Evolutionary conservation across 2,797 vertebrate species (phyloP), one percentile per base, ranked within the genome.

Genomic region (Syndactyla subalaris): DNA sequence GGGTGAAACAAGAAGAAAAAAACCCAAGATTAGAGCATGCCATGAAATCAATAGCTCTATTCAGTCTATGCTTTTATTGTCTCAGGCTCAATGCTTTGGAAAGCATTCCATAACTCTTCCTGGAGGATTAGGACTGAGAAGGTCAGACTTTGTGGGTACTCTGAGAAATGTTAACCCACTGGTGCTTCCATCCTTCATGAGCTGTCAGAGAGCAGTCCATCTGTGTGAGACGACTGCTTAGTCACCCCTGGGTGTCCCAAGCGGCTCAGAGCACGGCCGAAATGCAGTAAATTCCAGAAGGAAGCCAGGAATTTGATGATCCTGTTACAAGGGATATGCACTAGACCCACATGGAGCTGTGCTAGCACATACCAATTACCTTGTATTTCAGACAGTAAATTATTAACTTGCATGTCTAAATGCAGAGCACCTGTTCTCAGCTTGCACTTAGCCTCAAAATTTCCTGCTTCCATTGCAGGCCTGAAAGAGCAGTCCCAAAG

Each of bases 281-380:
- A 94, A 77, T 41, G 30, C 87, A 86, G 30, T 0, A 0, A 72
- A 95, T 94, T 95, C 88, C 92, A 93, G 54, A 13, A 92, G 43
- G 58, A 93, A 68, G 73, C 27, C 73, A 41, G 73, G 70, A 93
- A 95, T 93, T 61, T 55, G 70, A 88, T 68, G 41, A 95, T 78
- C 68, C 61, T 54, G 20, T 91, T 92, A 72, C 57, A 68, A 61
- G 52, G 41, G 45, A 54, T 43, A 20, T 18, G 54, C 46, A 43
- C 70, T 21, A 77, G 46, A 75, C 24, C 49, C 70, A 36, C 21
- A 63, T 6, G 61, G 74, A 79, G 76, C 55, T 91, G 61, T 41
- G 73, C 29, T 84, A 55, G 63, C 86, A 89, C 77, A 87, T 86
- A 89, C 51, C 54, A 41, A 62, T 45, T 93, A 81, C 94, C 58